These are phyloP conservation scores for Polypterus senegalus DNA, from an alignment of 2,113 vertebrate species.

Conservation along the genomic window DNA sequence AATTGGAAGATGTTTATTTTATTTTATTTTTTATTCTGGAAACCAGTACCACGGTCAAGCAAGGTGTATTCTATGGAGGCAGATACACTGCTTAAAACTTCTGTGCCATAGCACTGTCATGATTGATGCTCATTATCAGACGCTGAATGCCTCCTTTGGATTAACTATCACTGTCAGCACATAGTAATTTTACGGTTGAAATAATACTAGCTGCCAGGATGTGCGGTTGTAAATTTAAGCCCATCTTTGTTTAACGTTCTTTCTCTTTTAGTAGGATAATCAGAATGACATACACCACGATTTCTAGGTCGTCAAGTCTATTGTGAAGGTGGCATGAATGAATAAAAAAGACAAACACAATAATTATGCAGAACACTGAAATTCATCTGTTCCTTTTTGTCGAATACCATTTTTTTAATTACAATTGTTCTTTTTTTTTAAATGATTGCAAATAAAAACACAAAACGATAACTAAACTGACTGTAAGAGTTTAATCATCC, in stretches of 20 bases:
- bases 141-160: constrained; percentile 43
- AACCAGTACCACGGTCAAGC: neutral
- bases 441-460: too few relatives aligned
- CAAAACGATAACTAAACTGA: too few relatives aligned
- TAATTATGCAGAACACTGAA: too few relatives aligned
- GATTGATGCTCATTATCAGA: constrained; percentile 60
- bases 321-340: neutral
- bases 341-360: neutral
- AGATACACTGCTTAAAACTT: constrained; percentile 56
- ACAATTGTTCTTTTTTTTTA: too few relatives aligned
- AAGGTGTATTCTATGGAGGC: constrained; percentile 20
- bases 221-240: constrained; percentile 44
- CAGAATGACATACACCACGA: constrained; percentile 48
- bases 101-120: constrained; percentile 42
- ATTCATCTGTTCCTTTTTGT: too few relatives aligned
- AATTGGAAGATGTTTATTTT: neutral
- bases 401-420: too few relatives aligned
- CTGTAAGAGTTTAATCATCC: too few relatives aligned
- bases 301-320: constrained; percentile 12
- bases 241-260: constrained; percentile 46
- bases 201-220: constrained; percentile 45
- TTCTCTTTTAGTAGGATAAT: constrained; percentile 38
- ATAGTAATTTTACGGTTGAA: constrained; percentile 58
- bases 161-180: constrained; percentile 43
- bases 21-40: too few relatives aligned